Base-by-base conservation (phyloP, 2,888 invertebrate genomes). In the Drosophila affinis region DNA sequence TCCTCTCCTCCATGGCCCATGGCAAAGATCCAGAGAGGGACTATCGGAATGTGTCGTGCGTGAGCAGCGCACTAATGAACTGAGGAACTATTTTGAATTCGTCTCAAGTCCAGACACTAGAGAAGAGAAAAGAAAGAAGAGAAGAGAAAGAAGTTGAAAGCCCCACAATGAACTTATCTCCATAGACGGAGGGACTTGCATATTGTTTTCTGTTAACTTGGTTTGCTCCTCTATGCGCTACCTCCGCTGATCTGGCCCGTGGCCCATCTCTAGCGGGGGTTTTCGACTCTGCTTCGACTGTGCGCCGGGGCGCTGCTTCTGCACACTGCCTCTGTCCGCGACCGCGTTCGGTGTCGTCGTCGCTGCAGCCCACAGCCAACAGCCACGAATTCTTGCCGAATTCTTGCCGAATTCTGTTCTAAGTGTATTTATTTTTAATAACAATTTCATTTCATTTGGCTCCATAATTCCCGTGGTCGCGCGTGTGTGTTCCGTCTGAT, bases 371-470 rank as follows among this genome's bases (percentile, higher is more conserved):
- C n/a, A n/a, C 39, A n/a, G 39, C 39, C 39, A n/a, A n/a, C 39
- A 6, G 39, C 39, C 39, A 39, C 34, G n/a, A n/a, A n/a, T n/a
- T n/a, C n/a, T n/a, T 12, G 39, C 39, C 34, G 39, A 14, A 39
- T 3, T 39, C 14, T n/a, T 3, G 39, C 14, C 29, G 12, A 18
- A 24, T 24, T 10, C 12, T 32, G 44, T 54, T 17, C 62, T 52
- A 65, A 77, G 78, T 75, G 78, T 61, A 64, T 61, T 70, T 54
- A 51, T 49, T 39, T 39, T 45, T 52, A 29, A 44, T 58, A 58
- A 39, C 32, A 45, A 14, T 48, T 44, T 39, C 46, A 34, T 17
- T 48, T 9, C 12, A 9, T 17, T 46, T 12, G 39, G 39, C 39
- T 39, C n/a, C 24, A 49, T 56, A 49, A 64, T 63, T 76, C 24